Percentiles rank a stretch among this genome's conserved stretches.
These are phyloP conservation scores for Buphagus erythrorhynchus DNA, from an alignment of 2,797 vertebrate genomes.

Conservation along the genomic window DNA sequence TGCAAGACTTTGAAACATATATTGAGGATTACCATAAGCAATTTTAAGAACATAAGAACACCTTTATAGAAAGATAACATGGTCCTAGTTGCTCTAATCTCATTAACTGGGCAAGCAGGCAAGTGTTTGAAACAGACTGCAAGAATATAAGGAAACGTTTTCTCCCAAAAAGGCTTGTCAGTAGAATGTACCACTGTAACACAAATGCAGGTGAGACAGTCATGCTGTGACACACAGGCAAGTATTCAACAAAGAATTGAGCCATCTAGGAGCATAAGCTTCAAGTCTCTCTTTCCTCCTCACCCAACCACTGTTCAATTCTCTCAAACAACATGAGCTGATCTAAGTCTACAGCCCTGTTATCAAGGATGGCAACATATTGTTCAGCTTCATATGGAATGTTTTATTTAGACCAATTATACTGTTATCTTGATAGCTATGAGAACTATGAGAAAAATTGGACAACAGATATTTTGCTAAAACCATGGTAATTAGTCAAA, in stretches of 20 bases:
- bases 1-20: neutral
- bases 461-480: neutral
- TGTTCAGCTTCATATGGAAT: neutral
- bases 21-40: neutral
- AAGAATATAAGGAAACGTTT: conserved; percentile 3
- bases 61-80: neutral
- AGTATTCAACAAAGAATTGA: neutral
- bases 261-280: neutral
- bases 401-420: neutral
- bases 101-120: neutral
- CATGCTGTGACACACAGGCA: neutral
- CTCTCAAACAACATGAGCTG: neutral
- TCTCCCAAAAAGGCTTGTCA: neutral
- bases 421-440: neutral
- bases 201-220: neutral
- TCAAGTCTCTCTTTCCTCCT: neutral
- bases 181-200: neutral
- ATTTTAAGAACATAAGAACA: neutral
- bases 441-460: neutral
- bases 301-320: neutral
- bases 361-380: neutral
- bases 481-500: neutral
- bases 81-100: neutral
- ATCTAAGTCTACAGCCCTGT: neutral
- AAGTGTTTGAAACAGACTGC: neutral